Evolutionary conservation across 2,797 vertebrate species (phyloP).

Genomic region (Spinus olivaceus): DNA sequence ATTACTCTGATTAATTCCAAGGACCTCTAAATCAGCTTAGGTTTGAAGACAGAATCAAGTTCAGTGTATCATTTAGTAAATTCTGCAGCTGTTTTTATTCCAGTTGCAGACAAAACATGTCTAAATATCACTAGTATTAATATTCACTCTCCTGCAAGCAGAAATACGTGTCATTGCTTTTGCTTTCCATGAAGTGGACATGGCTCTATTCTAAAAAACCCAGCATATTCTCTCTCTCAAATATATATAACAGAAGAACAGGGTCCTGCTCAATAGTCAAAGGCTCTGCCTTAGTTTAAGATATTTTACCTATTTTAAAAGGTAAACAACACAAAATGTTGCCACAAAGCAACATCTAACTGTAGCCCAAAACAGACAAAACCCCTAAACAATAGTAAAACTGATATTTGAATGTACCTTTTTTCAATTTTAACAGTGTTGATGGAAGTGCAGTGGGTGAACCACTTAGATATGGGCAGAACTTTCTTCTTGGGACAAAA

Average conservation of each 20-base stretch:
- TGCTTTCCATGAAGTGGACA: not conserved
- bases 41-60: not conserved
- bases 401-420: not conserved
- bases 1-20: not conserved
- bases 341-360: not conserved
- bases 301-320: not conserved
- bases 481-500: constrained; percentile 82
- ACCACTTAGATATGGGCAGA: constrained; percentile 81
- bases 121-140: not conserved
- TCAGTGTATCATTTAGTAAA: not conserved
- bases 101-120: not conserved
- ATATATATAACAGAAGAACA: not conserved
- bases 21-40: not conserved
- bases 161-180: not conserved
- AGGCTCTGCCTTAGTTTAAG: not conserved
- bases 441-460: constrained; percentile 78
- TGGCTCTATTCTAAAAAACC: not conserved
- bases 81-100: not conserved
- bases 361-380: not conserved
- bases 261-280: not conserved
- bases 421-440: constrained; percentile 64
- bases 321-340: not conserved
- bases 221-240: not conserved
- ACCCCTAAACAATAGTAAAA: fast-evolving
- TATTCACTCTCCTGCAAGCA: not conserved